These are phyloP conservation scores for Dipus sagitta DNA, from an alignment of 2,797 vertebrate genomes.

Conservation along the genomic window DNA sequence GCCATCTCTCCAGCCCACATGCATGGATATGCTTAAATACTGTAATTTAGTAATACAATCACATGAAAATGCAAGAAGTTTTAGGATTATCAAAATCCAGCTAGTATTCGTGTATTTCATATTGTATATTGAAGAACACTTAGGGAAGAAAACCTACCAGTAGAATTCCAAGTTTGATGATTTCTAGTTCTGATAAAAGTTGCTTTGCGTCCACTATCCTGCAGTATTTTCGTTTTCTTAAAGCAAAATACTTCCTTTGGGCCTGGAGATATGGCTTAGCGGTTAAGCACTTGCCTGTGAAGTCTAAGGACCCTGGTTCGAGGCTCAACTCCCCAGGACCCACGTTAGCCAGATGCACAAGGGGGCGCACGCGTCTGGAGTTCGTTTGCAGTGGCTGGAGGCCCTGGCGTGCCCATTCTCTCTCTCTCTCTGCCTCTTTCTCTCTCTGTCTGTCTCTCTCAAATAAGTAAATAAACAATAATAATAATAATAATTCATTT, in stretches of 20 bases:
- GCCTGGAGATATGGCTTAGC: too few species aligned
- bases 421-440: too few species aligned
- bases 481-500: conserved; percentile 62
- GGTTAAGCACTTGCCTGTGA: too few species aligned
- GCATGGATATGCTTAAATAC: conserved; percentile 6
- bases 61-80: background rate
- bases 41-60: conserved; percentile 4
- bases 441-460: too few species aligned
- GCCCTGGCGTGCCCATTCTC: too few species aligned
- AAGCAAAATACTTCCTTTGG: conserved; percentile 52
- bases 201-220: background rate
- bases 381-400: too few species aligned
- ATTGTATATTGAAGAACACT: conserved; percentile 1
- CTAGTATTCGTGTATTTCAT: background rate
- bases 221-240: conserved; percentile 50
- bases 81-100: background rate
- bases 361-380: too few species aligned
- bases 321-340: too few species aligned
- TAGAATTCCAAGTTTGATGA: background rate
- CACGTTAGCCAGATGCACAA: too few species aligned
- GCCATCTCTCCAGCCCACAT: too few species aligned
- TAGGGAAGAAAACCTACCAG: background rate
- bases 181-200: conserved; percentile 6
- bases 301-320: too few species aligned
- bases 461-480: too few species aligned